A percentile compares a stretch with the other conserved stretches of the same genome.
Evolutionary conservation across 2,888 invertebrate species (phyloP).

Genomic region (Bhutanitis thaidina): DNA sequence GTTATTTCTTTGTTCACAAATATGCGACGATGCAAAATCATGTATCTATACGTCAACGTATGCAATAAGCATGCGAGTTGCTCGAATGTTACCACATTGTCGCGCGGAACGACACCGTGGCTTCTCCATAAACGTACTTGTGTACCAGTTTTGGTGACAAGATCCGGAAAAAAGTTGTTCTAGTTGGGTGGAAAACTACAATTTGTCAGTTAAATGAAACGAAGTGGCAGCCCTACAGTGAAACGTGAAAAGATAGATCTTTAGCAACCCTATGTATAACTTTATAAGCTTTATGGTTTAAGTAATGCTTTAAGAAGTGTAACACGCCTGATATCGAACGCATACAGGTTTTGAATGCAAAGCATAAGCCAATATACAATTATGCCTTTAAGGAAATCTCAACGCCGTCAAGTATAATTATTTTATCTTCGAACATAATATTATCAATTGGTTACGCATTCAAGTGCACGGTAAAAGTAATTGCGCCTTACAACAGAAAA

Average conservation of each 20-base stretch:
- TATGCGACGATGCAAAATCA: slow-evolving; percentile 11
- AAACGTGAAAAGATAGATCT: no score
- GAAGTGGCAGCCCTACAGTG: no score
- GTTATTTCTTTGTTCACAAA: slow-evolving; percentile 14
- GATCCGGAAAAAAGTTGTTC: slow-evolving; percentile 8
- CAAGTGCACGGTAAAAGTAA: no score
- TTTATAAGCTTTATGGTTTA: no score
- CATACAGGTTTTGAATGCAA: no score
- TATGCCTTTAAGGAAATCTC: neutral
- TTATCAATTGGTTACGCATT: no score
- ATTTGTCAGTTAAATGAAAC: neutral
- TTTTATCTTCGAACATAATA: no score
- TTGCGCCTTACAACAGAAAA: no score
- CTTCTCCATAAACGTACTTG: slow-evolving; percentile 14
- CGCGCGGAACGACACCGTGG: slow-evolving; percentile 3
- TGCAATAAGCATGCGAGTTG: slow-evolving; percentile 16
- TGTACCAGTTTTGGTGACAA: slow-evolving; percentile 13
- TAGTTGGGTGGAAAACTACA: neutral
- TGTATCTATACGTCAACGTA: slow-evolving; percentile 7
- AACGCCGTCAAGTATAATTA: no score
- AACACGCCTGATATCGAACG: no score
- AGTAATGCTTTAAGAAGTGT: no score
- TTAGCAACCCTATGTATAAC: no score
- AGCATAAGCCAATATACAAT: neutral
- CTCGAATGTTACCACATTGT: slow-evolving; percentile 9